Evolutionary conservation across 2,797 vertebrate species (phyloP).

Genomic region (Amblyopsis hoosieri): DNA sequence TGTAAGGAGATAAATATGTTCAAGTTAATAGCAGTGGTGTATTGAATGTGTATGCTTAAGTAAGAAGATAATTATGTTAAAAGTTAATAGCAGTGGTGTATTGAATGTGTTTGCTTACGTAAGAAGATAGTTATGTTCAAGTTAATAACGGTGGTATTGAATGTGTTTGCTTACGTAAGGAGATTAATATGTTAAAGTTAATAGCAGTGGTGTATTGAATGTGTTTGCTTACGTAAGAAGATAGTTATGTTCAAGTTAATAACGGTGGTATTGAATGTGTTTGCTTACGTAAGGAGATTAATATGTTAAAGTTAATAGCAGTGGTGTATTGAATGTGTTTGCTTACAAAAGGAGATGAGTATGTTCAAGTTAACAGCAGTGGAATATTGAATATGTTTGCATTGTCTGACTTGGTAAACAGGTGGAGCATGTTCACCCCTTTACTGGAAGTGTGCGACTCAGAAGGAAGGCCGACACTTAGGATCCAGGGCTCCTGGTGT

Average conservation of each 20-base stretch:
- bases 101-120: constrained; percentile 18
- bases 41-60: constrained; percentile 19
- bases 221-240: background rate
- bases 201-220: constrained; percentile 2
- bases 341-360: background rate
- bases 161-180: too few relatives aligned
- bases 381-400: constrained; percentile 23
- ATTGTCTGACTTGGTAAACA: constrained; percentile 38
- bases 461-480: constrained; percentile 35
- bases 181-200: too few relatives aligned
- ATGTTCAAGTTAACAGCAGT: constrained; percentile 3
- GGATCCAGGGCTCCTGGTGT: constrained; percentile 73
- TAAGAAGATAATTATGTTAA: constrained; percentile 1
- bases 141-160: too few relatives aligned
- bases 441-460: constrained; percentile 63
- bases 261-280: too few relatives aligned
- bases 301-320: constrained; percentile 3
- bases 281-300: background rate
- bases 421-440: constrained; percentile 80
- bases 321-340: constrained; percentile 21
- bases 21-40: constrained; percentile 3
- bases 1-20: constrained; percentile 1
- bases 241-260: too few relatives aligned
- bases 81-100: constrained; percentile 7
- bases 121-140: background rate